These are phyloP conservation scores for Montipora cactus DNA, from an alignment of 64 coral and sea anemone genomes.

Conservation along the genomic window DNA sequence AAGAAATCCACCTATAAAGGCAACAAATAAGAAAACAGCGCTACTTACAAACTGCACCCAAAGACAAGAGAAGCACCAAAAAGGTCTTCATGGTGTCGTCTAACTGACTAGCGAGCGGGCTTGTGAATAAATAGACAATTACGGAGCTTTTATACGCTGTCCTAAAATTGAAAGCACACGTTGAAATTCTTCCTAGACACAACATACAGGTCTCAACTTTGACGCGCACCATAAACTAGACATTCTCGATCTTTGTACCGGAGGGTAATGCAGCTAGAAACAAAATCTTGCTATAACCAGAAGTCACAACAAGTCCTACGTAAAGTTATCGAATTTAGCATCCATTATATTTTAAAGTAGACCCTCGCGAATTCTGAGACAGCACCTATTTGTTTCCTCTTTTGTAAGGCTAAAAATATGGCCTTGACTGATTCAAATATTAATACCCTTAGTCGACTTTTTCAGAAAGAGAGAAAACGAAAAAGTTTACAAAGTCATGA, in stretches of 20 bases:
- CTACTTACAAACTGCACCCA: constrained; percentile 31
- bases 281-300: neutral
- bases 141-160: constrained; percentile 18
- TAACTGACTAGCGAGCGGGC: neutral
- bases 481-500: too few relatives aligned
- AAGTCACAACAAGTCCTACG: neutral
- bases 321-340: neutral
- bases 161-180: neutral
- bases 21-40: neutral
- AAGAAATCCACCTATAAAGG: neutral
- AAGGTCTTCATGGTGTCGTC: constrained; percentile 37
- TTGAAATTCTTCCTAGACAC: neutral
- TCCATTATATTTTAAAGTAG: neutral
- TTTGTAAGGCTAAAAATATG: neutral
- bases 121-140: neutral
- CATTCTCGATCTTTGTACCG: neutral
- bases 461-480: too few relatives aligned
- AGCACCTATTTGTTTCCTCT: neutral
- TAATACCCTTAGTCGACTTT: neutral
- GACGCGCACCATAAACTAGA: neutral
- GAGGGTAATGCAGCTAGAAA: neutral
- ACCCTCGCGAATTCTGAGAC: constrained; percentile 1
- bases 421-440: neutral
- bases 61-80: constrained; percentile 31
- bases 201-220: neutral